Base-by-base conservation (phyloP, 2,113 vertebrate genomes). In the Leptodactylus fuscus region DNA sequence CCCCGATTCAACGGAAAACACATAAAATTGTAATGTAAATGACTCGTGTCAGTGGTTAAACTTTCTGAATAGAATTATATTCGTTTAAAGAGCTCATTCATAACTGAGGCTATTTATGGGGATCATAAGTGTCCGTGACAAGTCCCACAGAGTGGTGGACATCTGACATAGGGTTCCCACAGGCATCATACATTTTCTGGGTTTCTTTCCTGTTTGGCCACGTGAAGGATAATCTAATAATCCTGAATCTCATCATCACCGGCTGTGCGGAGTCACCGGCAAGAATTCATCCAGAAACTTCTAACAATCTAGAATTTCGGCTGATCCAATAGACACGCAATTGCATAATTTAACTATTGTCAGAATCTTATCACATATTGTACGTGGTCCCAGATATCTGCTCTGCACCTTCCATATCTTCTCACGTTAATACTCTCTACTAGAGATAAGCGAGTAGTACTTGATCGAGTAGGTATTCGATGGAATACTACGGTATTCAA, bases 201-300 rank as follows among this genome's bases (percentile, higher is more conserved):
- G 27, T 24, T 46, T 24, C 29, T 24, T 41, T 73, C 24, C 38
- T 46, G 8, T 44, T 4, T 9, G n/a, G 46, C 20, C 38, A 73
- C 34, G 41, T 73, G 38, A 73, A 24, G 13, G 41, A 73, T 73
- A 46, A 73, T 73, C 46, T 44, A n/a, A 73, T 73, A 44, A n/a
- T 3, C 1, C 1, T 24, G 44, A 44, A 46, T 73, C 22, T 46
- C 12, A 44, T 73, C 11, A 73, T 46, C 38, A 16, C 4, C 1
- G n/a, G 10, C 46, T 46, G 11, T 73, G 70, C 15, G 3, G 8
- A 15, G 15, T 22, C 8, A 62, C 2, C 5, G 22, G 16, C 18
- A 34, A 32, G n/a, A n/a, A n/a, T n/a, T n/a, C n/a, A n/a, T n/a
- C n/a, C n/a, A n/a, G n/a, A n/a, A n/a, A n/a, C n/a, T n/a, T n/a